Evolutionary conservation across 2,888 invertebrate species (phyloP).

Genomic region (Myathropa florea): DNA sequence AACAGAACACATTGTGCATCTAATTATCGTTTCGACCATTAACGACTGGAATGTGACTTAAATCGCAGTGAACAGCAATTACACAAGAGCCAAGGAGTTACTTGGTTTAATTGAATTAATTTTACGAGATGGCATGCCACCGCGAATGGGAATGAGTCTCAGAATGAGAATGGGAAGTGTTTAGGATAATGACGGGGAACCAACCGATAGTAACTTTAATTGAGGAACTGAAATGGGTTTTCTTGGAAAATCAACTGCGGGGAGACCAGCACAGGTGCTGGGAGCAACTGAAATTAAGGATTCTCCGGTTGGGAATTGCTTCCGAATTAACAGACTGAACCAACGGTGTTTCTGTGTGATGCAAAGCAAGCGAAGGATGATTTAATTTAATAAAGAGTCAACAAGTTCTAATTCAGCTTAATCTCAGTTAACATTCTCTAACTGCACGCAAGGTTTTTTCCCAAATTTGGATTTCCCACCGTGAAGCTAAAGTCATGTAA

Average conservation of each 20-base stretch:
- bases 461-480: no score
- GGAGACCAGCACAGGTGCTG: background rate
- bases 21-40: constrained; percentile 14
- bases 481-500: no score
- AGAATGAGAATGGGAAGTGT: constrained; percentile 11
- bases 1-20: constrained; percentile 3
- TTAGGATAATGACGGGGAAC: constrained; percentile 15
- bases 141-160: constrained; percentile 3
- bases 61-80: background rate
- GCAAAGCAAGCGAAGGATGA: no score
- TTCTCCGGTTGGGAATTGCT: no score
- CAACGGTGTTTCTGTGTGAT: no score
- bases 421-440: no score
- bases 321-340: background rate
- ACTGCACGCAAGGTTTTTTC: no score
- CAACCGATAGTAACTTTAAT: constrained; percentile 1
- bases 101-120: constrained; percentile 17
- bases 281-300: background rate
- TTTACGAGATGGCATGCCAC: constrained; percentile 8
- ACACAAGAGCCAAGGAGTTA: background rate
- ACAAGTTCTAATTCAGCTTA: no score
- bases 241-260: background rate
- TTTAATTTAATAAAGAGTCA: no score
- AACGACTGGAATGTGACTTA: constrained; percentile 7
- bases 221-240: constrained; percentile 7